phyloP scores from a whole-genome alignment of 2,113 vertebrate genomes.

The Corythornis cristatus region DNA sequence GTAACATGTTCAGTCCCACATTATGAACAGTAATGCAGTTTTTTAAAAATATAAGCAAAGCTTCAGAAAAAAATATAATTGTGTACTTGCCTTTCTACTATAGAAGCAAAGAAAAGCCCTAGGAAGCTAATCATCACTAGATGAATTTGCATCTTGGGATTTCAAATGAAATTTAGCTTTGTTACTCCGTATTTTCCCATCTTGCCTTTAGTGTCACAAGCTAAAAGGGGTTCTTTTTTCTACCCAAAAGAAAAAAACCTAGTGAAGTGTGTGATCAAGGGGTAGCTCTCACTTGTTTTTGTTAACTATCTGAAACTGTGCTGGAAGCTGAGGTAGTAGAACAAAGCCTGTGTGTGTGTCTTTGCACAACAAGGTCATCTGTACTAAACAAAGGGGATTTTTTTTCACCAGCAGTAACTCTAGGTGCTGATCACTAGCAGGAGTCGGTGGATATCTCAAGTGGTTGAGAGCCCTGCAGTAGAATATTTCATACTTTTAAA shows the following conservation, averaged over 20 bases:
- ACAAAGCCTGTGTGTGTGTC: not conserved
- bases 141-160: not conserved
- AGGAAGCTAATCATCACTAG: not conserved
- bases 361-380: conserved; percentile 24
- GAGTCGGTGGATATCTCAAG: not conserved
- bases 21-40: not conserved
- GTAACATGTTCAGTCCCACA: not conserved
- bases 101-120: not conserved
- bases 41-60: not conserved
- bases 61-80: not conserved
- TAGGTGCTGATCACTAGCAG: conserved; percentile 18
- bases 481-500: not conserved
- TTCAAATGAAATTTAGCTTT: not conserved
- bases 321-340: not conserved
- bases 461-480: not conserved
- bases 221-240: not conserved
- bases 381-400: conserved; percentile 16
- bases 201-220: not conserved
- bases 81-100: not conserved
- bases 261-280: not conserved
- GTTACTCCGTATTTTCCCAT: not conserved
- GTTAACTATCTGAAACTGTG: not conserved
- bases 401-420: conserved; percentile 22
- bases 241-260: not conserved
- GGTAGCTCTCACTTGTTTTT: not conserved